Evolutionary conservation across 2,888 invertebrate species (phyloP), one percentile per base, ranked within the genome.

Genomic region (Meganola albula): DNA sequence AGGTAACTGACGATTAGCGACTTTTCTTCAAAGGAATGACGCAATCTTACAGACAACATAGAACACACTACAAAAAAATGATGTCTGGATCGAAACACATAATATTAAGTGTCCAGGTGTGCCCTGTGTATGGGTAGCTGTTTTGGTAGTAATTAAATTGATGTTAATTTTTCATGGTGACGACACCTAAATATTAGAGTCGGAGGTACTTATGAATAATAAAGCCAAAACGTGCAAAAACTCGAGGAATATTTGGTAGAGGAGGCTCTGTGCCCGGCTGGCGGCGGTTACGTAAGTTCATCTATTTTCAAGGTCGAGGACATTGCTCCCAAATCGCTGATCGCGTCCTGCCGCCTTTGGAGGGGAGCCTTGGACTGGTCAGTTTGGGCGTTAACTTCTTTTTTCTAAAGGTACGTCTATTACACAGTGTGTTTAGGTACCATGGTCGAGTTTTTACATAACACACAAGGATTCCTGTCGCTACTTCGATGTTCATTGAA

Each of bases 281-380:
- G 56, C 58, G 59, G 65, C 71, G 78, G 83, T 84, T 82, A 80
- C 74, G 69, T 84, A 83, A 83, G 83, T 83, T 82, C 84, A 83
- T 80, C 85, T 85, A 85, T 77, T 66, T 73, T 74, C 85, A 85
- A 85, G 85, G 85, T 74, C 82, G 83, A 69, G 85, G 83, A 74
- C 85, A 71, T 83, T 85, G 85, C 78, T 82, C 85, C 84, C 84
- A 77, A 80, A 78, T 75, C 75, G 78, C 78, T 76, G 82, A 77
- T 75, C 76, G 75, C 74, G 76, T 82, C 83, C 83, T 76, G 70
- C 59, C 60, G 51, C 26, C 37, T 22, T 62, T 71, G 70, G 69
- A 58, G 70, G 66, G 69, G 73, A 65, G 63, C 66, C 67, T 63
- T 51, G 54, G 58, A 63, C 64, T 61, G 69, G 69, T 67, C 70